Percentiles rank a stretch among this genome's conserved stretches.
Conservation (phyloP, 2,888 invertebrate genomes). For the Leuctra nigra region DNA sequence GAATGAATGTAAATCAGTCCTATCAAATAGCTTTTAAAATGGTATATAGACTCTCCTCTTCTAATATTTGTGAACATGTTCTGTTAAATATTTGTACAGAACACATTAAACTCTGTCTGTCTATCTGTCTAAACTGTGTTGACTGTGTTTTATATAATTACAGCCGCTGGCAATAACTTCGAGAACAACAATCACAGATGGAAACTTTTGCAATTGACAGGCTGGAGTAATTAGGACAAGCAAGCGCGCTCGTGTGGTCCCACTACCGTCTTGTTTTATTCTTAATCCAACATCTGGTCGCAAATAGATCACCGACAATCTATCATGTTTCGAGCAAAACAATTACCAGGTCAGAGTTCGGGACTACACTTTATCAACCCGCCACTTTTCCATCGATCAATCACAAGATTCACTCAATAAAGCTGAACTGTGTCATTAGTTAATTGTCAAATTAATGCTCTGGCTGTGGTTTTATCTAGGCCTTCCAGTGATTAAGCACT, state of each 20-base stretch:
- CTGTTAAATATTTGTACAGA: background rate
- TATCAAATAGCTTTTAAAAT: too few species aligned
- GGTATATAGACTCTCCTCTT: too few species aligned
- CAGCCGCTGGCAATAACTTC: background rate
- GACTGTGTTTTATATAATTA: conserved; percentile 10
- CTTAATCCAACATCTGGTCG: background rate
- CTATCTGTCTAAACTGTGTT: conserved; percentile 8
- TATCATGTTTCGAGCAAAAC: background rate
- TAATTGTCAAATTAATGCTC: background rate
- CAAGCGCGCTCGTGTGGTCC: background rate
- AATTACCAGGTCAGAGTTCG: background rate
- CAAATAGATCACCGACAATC: conserved; percentile 2
- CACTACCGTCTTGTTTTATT: conserved; percentile 7
- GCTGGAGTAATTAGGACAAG: conserved; percentile 17
- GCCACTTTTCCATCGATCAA: conserved; percentile 3
- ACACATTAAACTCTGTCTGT: conserved; percentile 4
- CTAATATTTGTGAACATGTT: too few species aligned
- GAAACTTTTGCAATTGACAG: conserved; percentile 18
- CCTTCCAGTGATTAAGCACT: background rate
- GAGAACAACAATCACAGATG: conserved; percentile 18
- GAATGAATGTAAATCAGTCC: too few species aligned
- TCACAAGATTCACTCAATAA: background rate
- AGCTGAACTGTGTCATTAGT: background rate
- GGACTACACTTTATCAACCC: background rate
- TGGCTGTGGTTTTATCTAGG: background rate